Conservation (phyloP, 2,888 invertebrate genomes). For the Aphodius granarius region DNA sequence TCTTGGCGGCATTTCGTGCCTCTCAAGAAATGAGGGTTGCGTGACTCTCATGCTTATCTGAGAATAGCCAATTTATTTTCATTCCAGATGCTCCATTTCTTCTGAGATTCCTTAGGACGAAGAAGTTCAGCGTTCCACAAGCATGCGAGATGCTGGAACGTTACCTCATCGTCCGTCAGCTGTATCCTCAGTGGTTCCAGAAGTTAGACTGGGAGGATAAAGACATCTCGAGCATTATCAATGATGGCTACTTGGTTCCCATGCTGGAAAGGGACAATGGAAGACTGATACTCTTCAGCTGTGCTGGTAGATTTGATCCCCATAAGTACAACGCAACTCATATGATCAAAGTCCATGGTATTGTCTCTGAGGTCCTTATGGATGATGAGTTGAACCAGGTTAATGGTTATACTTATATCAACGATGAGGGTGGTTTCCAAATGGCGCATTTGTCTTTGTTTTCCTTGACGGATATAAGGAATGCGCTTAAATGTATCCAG, state of each 20-base stretch:
- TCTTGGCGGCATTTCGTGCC: no score
- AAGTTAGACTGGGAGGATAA: constrained; percentile 79
- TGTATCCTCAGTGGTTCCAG: constrained; percentile 85
- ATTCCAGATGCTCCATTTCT: constrained; percentile 74
- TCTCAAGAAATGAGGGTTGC: no score
- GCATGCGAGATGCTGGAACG: constrained; percentile 87
- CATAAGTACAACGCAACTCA: constrained; percentile 69
- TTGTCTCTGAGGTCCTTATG: constrained; percentile 81
- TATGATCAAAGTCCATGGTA: constrained; percentile 82
- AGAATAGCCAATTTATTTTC: neutral
- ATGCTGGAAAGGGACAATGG: constrained; percentile 77
- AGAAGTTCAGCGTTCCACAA: constrained; percentile 84
- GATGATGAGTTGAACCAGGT: constrained; percentile 85
- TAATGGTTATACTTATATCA: constrained; percentile 81
- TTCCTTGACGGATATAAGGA: constrained; percentile 77
- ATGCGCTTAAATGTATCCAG: constrained; percentile 78
- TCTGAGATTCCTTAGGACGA: constrained; percentile 80
- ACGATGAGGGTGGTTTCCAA: constrained; percentile 80
- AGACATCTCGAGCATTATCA: constrained; percentile 76
- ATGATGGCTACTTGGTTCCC: constrained; percentile 77
- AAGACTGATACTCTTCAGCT: constrained; percentile 75
- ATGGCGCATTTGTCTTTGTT: constrained; percentile 83
- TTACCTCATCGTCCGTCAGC: constrained; percentile 81
- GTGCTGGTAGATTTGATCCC: constrained; percentile 66
- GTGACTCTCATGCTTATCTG: no score